Base-by-base conservation (phyloP, 1,140 invertebrate species). In the Pentalonia nigronervosa region DNA sequence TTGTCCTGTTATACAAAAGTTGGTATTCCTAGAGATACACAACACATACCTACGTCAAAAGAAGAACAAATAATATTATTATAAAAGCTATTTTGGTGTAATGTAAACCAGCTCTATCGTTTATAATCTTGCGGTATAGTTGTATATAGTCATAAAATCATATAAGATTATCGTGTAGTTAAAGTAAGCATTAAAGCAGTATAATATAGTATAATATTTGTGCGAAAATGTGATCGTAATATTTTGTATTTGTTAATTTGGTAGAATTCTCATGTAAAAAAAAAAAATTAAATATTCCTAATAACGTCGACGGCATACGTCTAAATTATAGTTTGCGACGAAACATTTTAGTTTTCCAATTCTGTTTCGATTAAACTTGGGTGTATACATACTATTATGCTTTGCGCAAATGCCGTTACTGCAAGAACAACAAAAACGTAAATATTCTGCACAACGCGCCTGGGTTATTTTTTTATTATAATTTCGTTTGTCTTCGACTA, bases 391-490 rank as follows among this genome's bases (percentile, higher is more conserved):
- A 45, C 23, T 84, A 45, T 45, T 84, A 45, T 84, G 36, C 36
- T 25, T 23, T 45, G 7, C 8, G 11, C 7, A n/a, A 36, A 34
- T 36, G 23, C 36, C 76, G 17, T 2, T 83, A 23, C 20, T 21
- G 21, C 34, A 30, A 76, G n/a, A 14, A 83, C 76, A 21, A 21
- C 34, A 45, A 41, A 84, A 23, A 41, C 83, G 23, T 6, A 17
- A 76, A 76, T 76, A n/a, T 76, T 76, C 14, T n/a, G n/a, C 60
- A 45, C 11, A 8, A 84, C 23, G 23, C 11, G 83, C 36, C 23
- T 41, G 23, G 36, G 23, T 84, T 84, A 45, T 84, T 87, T 47
- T n/a, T 47, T 87, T 87, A 87, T 87, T 47, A n/a, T 87, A n/a
- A 87, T 87, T 87, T 87, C 84, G 60, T 76, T 76, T 17, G 11